Conservation (phyloP, 2,888 invertebrate genomes). For the Rhimphoctona megacephalus region DNA sequence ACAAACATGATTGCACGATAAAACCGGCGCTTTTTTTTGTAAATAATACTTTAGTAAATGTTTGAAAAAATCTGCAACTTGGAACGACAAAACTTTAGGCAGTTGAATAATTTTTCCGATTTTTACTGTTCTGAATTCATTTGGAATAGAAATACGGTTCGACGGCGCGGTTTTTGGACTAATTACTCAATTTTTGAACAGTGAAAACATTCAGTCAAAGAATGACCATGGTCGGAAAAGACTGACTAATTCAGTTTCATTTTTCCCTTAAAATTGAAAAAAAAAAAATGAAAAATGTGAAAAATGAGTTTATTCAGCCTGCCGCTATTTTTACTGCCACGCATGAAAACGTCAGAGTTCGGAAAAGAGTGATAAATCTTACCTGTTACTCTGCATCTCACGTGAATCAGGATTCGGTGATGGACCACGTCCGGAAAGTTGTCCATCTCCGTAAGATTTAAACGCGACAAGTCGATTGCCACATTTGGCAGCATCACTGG, state of each 20-base stretch:
- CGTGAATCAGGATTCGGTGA: slow-evolving; percentile 90
- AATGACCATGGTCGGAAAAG: too few species aligned
- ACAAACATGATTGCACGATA: background rate
- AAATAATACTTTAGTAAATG: too few species aligned
- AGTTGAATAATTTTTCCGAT: too few species aligned
- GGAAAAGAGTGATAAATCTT: slow-evolving; percentile 35
- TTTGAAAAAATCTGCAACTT: too few species aligned
- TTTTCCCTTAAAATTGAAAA: background rate
- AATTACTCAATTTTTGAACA: too few species aligned
- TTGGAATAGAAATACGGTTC: background rate
- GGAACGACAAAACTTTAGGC: too few species aligned
- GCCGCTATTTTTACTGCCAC: background rate
- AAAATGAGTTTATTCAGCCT: background rate
- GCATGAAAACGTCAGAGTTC: background rate
- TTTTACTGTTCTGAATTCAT: background rate
- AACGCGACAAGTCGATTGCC: slow-evolving; percentile 85
- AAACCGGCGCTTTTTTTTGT: background rate
- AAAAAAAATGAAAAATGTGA: background rate
- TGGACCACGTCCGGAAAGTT: slow-evolving; percentile 87
- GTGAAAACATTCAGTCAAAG: too few species aligned
- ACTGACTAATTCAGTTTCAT: too few species aligned
- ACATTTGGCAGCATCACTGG: slow-evolving; percentile 86
- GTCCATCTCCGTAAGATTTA: slow-evolving; percentile 85
- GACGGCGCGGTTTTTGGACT: background rate
- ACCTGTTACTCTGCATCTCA: slow-evolving; percentile 81